Conservation (phyloP, 1,140 invertebrate species). For the Drosophila sturtevanti region DNA sequence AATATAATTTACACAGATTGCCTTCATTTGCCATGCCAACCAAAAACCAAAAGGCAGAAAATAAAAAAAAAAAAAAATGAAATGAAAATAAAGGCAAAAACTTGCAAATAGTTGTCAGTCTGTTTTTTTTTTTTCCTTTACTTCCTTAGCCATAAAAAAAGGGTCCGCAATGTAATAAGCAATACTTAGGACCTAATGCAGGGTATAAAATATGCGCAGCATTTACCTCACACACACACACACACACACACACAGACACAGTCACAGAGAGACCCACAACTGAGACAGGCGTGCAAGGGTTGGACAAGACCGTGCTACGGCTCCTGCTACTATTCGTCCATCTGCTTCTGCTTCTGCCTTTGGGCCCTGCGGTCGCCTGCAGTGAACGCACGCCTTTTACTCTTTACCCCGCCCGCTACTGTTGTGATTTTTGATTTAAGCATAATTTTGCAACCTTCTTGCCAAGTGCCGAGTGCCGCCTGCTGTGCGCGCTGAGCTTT, state of each 20-base stretch:
- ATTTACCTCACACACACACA: constrained; percentile 50
- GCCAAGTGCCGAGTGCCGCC: not conserved
- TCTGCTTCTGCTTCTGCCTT: not conserved
- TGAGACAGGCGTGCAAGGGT: constrained; percentile 39
- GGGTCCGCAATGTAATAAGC: constrained; percentile 63
- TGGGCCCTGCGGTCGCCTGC: constrained; percentile 38
- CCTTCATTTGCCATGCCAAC: not conserved
- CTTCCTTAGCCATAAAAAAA: constrained; percentile 27
- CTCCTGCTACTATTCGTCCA: not conserved
- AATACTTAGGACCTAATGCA: constrained; percentile 80
- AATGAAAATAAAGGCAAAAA: constrained; percentile 1
- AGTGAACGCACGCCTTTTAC: constrained; percentile 28
- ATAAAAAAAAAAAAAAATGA: not conserved
- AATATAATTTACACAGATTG: constrained; percentile 3
- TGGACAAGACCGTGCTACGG: constrained; percentile 1
- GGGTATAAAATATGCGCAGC: constrained; percentile 77
- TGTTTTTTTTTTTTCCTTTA: not conserved
- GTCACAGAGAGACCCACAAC: too few relatives aligned
- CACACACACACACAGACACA: constrained; percentile 2
- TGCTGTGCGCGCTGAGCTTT: constrained; percentile 45
- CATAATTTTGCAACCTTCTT: constrained; percentile 72
- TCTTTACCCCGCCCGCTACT: constrained; percentile 27
- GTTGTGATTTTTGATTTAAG: constrained; percentile 81
- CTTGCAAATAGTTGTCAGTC: constrained; percentile 33
- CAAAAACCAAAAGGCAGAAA: not conserved